A percentile compares a stretch with the other conserved stretches of the same genome.
Conservation (phyloP, 2,888 invertebrate species). For the Leptopilina syphax region DNA sequence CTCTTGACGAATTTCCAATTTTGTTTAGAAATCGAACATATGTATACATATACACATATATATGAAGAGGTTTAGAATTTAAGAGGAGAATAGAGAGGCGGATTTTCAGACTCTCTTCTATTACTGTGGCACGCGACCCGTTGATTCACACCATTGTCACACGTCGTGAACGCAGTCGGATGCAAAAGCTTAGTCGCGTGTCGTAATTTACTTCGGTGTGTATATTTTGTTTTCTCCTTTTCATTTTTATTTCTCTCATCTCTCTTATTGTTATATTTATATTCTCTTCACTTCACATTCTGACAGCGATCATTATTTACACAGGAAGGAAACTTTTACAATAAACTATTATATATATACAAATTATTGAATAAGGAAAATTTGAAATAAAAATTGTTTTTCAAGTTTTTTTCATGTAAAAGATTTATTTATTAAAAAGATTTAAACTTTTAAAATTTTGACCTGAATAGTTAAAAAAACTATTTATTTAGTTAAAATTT, state of each 20-base stretch:
- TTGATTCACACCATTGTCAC: conserved; percentile 49
- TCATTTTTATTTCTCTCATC: conserved; percentile 29
- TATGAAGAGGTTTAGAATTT: not conserved
- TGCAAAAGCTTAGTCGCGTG: conserved; percentile 47
- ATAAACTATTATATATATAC: conserved; percentile 50
- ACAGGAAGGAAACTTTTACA: conserved; percentile 57
- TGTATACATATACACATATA: no score
- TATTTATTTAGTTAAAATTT: no score
- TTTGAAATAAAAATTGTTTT: no score
- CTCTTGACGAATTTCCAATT: no score
- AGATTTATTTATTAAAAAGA: no score
- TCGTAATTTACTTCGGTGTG: conserved; percentile 45
- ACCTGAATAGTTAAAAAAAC: no score
- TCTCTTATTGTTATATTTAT: not conserved
- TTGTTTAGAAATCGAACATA: no score
- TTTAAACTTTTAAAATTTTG: no score
- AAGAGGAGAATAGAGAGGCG: not conserved
- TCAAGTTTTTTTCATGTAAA: no score
- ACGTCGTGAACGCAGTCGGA: conserved; percentile 25
- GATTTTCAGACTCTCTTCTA: conserved; percentile 40
- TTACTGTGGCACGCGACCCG: conserved; percentile 52
- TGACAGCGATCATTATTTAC: not conserved
- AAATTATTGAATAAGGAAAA: no score
- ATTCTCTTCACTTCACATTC: conserved; percentile 34
- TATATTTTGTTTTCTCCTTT: conserved; percentile 42